phyloP scores from a whole-genome alignment of 2,888 invertebrate genomes.

The Alloscopus bannaensis region DNA sequence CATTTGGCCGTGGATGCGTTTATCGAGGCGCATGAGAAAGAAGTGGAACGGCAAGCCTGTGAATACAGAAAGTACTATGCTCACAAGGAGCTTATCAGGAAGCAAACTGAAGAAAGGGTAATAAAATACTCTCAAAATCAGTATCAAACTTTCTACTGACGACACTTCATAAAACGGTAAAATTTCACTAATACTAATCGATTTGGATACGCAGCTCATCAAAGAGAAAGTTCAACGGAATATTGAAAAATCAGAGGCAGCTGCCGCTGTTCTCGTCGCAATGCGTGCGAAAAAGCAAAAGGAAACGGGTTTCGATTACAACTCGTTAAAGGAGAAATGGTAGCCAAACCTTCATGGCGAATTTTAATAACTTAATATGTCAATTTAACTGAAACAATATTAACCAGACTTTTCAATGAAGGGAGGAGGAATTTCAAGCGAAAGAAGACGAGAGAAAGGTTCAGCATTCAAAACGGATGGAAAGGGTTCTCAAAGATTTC shows the following conservation, averaged over 20 bases:
- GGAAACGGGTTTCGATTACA: conserved; percentile 55
- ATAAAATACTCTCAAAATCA: not conserved
- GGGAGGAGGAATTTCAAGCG: conserved; percentile 65
- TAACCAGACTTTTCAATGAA: conserved; percentile 25
- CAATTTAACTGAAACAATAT: not conserved
- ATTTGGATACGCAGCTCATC: conserved; percentile 65
- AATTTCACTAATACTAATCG: too few species aligned
- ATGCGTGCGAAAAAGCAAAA: conserved; percentile 47
- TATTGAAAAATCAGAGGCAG: conserved; percentile 65
- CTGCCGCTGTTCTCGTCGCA: conserved; percentile 54
- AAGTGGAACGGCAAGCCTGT: conserved; percentile 71
- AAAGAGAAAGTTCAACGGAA: conserved; percentile 66
- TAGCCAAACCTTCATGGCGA: conserved; percentile 13
- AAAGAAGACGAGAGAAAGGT: conserved; percentile 55
- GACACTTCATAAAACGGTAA: too few species aligned
- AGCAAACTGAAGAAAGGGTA: conserved; percentile 68
- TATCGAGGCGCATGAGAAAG: conserved; percentile 69
- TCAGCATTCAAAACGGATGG: conserved; percentile 38
- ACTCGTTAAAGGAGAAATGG: conserved; percentile 67
- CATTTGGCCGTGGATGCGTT: conserved; percentile 66
- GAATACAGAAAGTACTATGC: conserved; percentile 66
- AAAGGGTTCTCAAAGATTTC: conserved; percentile 57
- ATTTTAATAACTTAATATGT: conserved; percentile 6
- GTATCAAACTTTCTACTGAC: too few species aligned
- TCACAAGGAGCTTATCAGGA: conserved; percentile 65